Percentiles rank a stretch among this genome's conserved stretches.
Evolutionary conservation across 2,888 invertebrate genomes (phyloP).

Genomic region (Cheilosia pagana): DNA sequence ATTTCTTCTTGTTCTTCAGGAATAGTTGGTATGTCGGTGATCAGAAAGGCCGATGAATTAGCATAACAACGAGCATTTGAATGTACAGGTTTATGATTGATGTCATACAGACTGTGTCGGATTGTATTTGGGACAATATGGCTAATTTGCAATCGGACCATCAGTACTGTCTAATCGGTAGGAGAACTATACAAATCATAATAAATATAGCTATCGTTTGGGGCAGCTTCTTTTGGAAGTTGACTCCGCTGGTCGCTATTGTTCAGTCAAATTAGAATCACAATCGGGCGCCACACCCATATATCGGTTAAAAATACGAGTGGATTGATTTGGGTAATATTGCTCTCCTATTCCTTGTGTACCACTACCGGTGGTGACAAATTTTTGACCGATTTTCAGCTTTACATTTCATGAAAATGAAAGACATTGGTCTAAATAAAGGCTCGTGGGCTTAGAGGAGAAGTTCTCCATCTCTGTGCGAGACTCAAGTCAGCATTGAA

Average conservation of each 20-base stretch:
- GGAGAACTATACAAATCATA: background rate
- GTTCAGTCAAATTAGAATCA: background rate
- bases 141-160: slow-evolving; percentile 41
- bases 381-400: no score
- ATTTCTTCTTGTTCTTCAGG: slow-evolving; percentile 30
- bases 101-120: slow-evolving; percentile 45
- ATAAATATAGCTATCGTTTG: background rate
- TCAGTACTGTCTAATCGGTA: background rate
- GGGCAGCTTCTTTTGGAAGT: background rate
- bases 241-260: background rate
- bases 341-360: no score
- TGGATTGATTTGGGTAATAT: no score
- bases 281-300: background rate
- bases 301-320: no score
- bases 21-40: slow-evolving; percentile 21
- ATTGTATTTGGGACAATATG: slow-evolving; percentile 52
- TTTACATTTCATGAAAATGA: no score
- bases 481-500: no score
- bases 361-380: no score
- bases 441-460: no score
- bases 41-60: slow-evolving; percentile 44
- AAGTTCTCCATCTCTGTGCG: no score
- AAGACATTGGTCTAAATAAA: no score
- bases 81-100: slow-evolving; percentile 27
- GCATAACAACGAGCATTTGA: slow-evolving; percentile 39